Evolutionary conservation across 2,113 vertebrate species (phyloP), one percentile per base, ranked within the genome.

Genomic region (Myrmecobius fasciatus): DNA sequence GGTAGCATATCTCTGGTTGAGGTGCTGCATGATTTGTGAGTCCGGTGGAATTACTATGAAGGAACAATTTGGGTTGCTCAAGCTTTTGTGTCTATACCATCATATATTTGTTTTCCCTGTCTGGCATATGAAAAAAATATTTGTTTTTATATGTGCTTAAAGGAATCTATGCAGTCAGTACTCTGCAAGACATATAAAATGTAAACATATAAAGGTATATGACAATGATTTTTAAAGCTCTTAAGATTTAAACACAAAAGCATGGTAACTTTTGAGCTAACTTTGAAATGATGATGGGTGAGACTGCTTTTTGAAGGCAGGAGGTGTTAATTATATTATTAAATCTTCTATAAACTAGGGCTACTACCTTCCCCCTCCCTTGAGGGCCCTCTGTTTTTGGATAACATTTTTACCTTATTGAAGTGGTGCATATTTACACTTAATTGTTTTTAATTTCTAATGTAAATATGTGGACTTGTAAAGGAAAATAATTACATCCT

Each of bases 41-140:
- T 25, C 89, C 90, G 47, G 0, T 53, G 51, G 53, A 90, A 91
- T 90, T 92, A 53, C 94, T 93, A 92, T 46, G 75, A 97, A 94
- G 95, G 36, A 89, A 54, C 60, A 96, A 95, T 93, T 89, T 93
- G 53, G 25, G 26, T 0, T 0, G 31, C 36, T 91, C 8, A 25
- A 49, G 96, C 25, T n/a, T 89, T 91, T 96, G 95, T 93, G 25
- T 93, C 97, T 96, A 96, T 91, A 93, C 95, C 96, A n/a, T 75
- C 93, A 75, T 94, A 96, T 96, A 89, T 95, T 75, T 97, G 49
- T 96, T 92, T 89, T 90, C 96, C 94, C 60, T 96, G 97, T 93
- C 96, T 94, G 75, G 52, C 25, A 3, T 96, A 92, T 96, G 48
- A 94, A 43, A 97, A 94, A 97, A 97, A 95, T 83, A 94, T 49